A percentile compares a stretch with the other conserved stretches of the same genome.
phyloP scores from a whole-genome alignment of 2,888 invertebrate species.

The Drosophila villosipedis region DNA sequence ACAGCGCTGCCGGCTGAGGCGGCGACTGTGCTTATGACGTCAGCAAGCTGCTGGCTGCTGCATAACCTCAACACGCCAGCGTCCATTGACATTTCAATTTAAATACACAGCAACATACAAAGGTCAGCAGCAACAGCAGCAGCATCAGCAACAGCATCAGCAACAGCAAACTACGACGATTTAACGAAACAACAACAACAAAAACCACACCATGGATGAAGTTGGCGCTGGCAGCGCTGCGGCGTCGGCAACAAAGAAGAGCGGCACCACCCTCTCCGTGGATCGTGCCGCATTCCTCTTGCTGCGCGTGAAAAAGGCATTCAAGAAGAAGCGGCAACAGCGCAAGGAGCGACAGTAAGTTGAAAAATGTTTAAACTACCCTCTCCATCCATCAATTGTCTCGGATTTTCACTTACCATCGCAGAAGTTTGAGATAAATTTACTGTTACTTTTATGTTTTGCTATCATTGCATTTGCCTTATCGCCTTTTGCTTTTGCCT shows the following conservation, averaged over 20 bases:
- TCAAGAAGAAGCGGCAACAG: constrained; percentile 95
- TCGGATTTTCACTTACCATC: background rate
- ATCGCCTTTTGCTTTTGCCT: constrained; percentile 8
- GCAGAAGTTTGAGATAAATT: constrained; percentile 17
- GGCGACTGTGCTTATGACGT: constrained; percentile 24
- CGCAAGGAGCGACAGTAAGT: constrained; percentile 94
- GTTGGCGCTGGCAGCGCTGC: constrained; percentile 49
- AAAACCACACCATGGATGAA: constrained; percentile 63
- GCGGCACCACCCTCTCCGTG: constrained; percentile 89
- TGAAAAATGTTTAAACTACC: constrained; percentile 26
- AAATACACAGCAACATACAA: constrained; percentile 27
- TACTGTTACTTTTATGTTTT: constrained; percentile 26
- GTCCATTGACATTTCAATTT: constrained; percentile 61
- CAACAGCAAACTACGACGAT: background rate
- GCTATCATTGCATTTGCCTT: constrained; percentile 25
- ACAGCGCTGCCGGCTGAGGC: constrained; percentile 27
- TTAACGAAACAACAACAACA: constrained; percentile 19
- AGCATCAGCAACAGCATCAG: constrained; percentile 16
- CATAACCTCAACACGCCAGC: constrained; percentile 24
- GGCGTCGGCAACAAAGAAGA: constrained; percentile 74
- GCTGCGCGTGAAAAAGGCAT: constrained; percentile 94
- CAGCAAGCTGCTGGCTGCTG: constrained; percentile 22
- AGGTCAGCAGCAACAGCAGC: constrained; percentile 19
- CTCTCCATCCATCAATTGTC: background rate
- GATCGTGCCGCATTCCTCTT: constrained; percentile 95